These are phyloP conservation scores for Laspeyria flexula DNA, from an alignment of 2,888 invertebrate species.

Conservation along the genomic window DNA sequence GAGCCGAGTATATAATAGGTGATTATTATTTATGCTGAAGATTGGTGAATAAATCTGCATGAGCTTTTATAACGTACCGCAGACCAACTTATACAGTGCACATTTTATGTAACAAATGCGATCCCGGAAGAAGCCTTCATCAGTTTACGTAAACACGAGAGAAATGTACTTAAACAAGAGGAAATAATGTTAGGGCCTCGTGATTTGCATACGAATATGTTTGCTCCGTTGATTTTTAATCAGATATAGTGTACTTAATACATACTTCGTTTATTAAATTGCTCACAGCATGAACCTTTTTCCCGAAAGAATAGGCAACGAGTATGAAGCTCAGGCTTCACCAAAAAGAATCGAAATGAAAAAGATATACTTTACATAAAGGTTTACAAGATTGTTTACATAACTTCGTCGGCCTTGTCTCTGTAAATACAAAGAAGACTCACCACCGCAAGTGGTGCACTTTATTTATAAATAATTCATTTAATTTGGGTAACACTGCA, in stretches of 20 bases:
- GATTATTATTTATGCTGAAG: too few relatives aligned
- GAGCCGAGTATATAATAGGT: too few relatives aligned
- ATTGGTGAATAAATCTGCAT: too few relatives aligned
- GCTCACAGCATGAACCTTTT: too few relatives aligned
- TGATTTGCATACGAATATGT: constrained; percentile 2
- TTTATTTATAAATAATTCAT: constrained; percentile 21
- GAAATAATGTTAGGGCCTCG: background rate
- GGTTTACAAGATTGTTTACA: constrained; percentile 3
- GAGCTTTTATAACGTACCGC: background rate
- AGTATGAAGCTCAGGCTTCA: too few relatives aligned
- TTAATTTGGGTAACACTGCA: constrained; percentile 5
- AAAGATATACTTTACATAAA: too few relatives aligned
- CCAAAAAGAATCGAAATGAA: too few relatives aligned
- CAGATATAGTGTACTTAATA: background rate
- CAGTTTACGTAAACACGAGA: constrained; percentile 1
- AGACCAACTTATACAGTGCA: background rate
- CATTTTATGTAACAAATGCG: constrained; percentile 18
- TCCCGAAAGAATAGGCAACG: too few relatives aligned
- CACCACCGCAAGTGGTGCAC: constrained; percentile 2
- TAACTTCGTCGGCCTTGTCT: background rate
- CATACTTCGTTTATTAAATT: background rate
- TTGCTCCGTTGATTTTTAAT: background rate
- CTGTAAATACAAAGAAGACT: background rate
- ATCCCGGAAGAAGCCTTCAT: constrained; percentile 5
- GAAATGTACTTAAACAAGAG: background rate